Conservation (phyloP, 2,797 vertebrate genomes). For the Falco naumanni region DNA sequence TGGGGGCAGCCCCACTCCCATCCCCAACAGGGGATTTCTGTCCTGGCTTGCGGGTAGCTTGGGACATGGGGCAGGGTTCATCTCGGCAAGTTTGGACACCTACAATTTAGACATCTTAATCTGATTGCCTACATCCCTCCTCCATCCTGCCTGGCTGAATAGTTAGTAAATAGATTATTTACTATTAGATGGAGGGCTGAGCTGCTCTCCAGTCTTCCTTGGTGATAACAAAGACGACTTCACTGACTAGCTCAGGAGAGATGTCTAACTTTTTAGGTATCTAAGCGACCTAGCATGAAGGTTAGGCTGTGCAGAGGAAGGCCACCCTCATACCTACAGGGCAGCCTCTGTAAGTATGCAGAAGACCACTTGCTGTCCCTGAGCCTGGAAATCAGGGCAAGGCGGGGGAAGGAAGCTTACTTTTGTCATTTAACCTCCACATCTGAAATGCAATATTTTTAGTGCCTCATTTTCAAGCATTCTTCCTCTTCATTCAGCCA, state of each 20-base stretch:
- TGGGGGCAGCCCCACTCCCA: background rate
- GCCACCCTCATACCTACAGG: background rate
- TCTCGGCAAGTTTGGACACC: background rate
- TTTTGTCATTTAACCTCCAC: background rate
- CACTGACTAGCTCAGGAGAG: background rate
- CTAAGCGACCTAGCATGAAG: background rate
- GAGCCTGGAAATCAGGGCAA: background rate
- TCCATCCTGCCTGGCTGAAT: background rate
- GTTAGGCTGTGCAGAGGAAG: background rate
- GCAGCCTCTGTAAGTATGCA: background rate
- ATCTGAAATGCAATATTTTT: conserved; percentile 43
- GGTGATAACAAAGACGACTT: background rate
- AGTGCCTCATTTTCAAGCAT: conserved; percentile 47
- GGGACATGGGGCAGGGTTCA: background rate
- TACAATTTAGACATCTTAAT: background rate
- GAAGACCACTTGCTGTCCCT: background rate
- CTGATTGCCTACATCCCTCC: background rate
- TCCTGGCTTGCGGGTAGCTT: accelerated
- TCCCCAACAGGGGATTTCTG: background rate
- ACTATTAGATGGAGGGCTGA: background rate
- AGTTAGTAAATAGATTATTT: background rate
- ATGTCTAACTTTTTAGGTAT: background rate
- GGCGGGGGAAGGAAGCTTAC: background rate
- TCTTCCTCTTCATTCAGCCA: conserved; percentile 53
- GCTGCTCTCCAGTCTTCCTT: background rate